These are phyloP conservation scores for Sebastes fasciatus DNA, from an alignment of 2,113 vertebrate species.

Conservation along the genomic window DNA sequence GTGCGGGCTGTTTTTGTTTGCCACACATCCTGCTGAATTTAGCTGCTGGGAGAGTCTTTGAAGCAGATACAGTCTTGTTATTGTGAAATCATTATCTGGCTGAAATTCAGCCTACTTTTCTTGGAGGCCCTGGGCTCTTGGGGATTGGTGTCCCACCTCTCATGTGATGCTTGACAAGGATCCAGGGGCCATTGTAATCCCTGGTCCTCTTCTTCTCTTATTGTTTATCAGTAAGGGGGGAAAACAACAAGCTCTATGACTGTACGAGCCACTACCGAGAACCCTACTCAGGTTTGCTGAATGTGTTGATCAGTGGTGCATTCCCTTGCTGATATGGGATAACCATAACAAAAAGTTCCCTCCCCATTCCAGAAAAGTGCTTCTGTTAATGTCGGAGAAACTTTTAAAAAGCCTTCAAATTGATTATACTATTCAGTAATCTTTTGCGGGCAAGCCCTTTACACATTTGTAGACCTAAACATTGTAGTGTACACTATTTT, in stretches of 20 bases:
- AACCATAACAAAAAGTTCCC: neutral
- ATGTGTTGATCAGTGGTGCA: slow-evolving; percentile 61
- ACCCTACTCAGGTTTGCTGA: slow-evolving; percentile 13
- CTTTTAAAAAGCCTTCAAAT: neutral
- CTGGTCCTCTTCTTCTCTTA: slow-evolving; percentile 19
- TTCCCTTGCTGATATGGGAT: slow-evolving; percentile 35
- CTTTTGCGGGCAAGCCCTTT: neutral
- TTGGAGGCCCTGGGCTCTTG: slow-evolving; percentile 20
- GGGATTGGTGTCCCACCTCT: slow-evolving; percentile 36
- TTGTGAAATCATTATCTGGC: slow-evolving; percentile 66
- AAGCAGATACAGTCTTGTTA: slow-evolving; percentile 27
- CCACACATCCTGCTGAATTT: slow-evolving; percentile 41
- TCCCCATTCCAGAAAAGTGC: neutral
- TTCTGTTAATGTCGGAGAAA: slow-evolving; percentile 7
- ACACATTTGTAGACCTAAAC: neutral
- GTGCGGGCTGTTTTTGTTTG: slow-evolving; percentile 22
- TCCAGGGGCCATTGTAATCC: slow-evolving; percentile 26
- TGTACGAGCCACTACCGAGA: neutral
- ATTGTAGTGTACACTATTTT: neutral
- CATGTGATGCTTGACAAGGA: slow-evolving; percentile 44
- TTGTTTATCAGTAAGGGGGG: slow-evolving; percentile 39
- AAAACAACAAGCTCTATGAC: slow-evolving; percentile 8
- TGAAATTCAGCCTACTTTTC: slow-evolving; percentile 51
- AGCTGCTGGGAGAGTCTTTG: slow-evolving; percentile 38
- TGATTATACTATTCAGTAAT: neutral